phyloP scores from a whole-genome alignment of 2,888 invertebrate species.

The Ptychoptera albimana region DNA sequence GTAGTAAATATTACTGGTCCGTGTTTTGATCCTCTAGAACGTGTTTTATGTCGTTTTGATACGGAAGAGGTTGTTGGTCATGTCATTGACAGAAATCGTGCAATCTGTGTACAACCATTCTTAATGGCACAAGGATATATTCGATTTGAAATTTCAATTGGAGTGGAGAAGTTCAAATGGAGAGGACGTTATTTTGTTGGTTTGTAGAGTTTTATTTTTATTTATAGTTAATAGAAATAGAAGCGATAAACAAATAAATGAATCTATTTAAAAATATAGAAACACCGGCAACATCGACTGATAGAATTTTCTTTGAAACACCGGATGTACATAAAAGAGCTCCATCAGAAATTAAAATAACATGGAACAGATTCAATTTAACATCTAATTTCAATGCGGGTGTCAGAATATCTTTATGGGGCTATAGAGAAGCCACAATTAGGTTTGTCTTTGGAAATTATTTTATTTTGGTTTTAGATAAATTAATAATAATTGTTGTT shows the following conservation, averaged over 20 bases:
- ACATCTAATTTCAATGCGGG: conserved; percentile 62
- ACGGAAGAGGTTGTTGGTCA: conserved; percentile 62
- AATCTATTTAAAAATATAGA: conserved; percentile 35
- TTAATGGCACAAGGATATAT: conserved; percentile 80
- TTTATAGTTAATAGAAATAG: background rate
- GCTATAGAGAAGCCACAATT: conserved; percentile 73
- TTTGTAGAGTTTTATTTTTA: conserved; percentile 34
- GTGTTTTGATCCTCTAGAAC: conserved; percentile 63
- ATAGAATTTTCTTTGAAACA: conserved; percentile 67
- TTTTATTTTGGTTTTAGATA: background rate
- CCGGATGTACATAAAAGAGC: conserved; percentile 54
- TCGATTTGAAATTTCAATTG: conserved; percentile 69
- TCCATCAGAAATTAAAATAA: conserved; percentile 59
- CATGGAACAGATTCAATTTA: conserved; percentile 75
- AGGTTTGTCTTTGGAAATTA: conserved; percentile 15
- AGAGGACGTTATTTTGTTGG: conserved; percentile 83
- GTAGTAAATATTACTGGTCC: conserved; percentile 94
- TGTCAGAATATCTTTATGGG: conserved; percentile 73
- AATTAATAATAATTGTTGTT: background rate
- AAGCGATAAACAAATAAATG: background rate
- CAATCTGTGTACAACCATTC: conserved; percentile 77
- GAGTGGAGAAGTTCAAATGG: conserved; percentile 73
- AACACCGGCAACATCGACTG: conserved; percentile 74
- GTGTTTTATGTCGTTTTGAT: conserved; percentile 72
- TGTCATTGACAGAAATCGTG: conserved; percentile 63